phyloP scores from a whole-genome alignment of 2,113 vertebrate genomes.

The Henicopernis longicauda region DNA sequence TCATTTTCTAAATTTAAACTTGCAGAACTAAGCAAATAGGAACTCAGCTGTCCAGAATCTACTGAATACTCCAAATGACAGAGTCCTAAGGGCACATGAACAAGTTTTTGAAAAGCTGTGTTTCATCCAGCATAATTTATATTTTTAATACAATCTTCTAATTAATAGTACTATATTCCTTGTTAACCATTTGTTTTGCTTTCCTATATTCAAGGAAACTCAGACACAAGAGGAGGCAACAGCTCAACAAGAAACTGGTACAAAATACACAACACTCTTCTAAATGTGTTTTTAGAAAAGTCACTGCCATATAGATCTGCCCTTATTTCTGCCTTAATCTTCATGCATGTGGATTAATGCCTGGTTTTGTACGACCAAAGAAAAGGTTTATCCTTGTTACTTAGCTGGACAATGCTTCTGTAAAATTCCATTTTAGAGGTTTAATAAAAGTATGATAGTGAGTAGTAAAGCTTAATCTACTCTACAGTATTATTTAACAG shows the following conservation, averaged over 20 bases:
- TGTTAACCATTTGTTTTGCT: neutral
- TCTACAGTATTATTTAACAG: neutral
- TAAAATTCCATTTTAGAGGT: constrained; percentile 1
- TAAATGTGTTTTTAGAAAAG: neutral
- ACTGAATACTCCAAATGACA: neutral
- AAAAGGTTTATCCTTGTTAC: constrained; percentile 14
- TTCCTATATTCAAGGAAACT: neutral
- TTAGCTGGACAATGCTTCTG: neutral
- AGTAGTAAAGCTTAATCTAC: constrained; percentile 35
- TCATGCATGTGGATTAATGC: neutral
- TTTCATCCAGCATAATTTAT: neutral
- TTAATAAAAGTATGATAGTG: neutral
- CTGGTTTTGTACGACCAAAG: neutral
- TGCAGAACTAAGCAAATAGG: neutral
- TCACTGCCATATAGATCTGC: neutral
- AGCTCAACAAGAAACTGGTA: neutral
- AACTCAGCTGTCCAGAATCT: neutral
- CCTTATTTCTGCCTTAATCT: neutral
- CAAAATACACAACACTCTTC: neutral
- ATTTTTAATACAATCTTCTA: neutral
- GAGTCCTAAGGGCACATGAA: neutral
- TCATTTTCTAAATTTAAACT: neutral
- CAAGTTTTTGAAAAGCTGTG: neutral
- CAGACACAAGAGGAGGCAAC: neutral
- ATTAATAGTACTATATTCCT: neutral